phyloP scores from a whole-genome alignment of 2,888 invertebrate genomes.

The Ceraclea dissimilis region DNA sequence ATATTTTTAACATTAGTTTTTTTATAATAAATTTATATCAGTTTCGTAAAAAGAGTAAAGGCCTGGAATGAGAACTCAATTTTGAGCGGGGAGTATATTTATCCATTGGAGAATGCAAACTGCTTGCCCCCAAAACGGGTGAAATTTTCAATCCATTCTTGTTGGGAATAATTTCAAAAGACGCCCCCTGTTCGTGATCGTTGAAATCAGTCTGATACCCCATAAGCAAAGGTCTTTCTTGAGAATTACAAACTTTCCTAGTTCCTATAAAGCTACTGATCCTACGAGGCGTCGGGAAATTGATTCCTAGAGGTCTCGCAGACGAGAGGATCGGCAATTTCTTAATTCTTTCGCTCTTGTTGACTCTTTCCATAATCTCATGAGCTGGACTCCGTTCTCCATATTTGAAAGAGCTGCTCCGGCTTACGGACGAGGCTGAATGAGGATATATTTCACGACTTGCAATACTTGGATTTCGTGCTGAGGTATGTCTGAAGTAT shows the following conservation, averaged over 20 bases:
- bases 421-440: neutral
- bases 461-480: slow-evolving; percentile 7
- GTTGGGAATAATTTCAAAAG: slow-evolving; percentile 45
- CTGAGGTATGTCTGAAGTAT: slow-evolving; percentile 18
- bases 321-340: slow-evolving; percentile 49
- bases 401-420: slow-evolving; percentile 22
- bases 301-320: slow-evolving; percentile 39
- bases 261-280: slow-evolving; percentile 36
- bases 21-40: slow-evolving; percentile 22
- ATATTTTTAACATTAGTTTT: neutral
- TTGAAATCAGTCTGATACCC: slow-evolving; percentile 25
- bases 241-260: slow-evolving; percentile 36
- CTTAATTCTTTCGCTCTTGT: slow-evolving; percentile 27
- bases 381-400: slow-evolving; percentile 18
- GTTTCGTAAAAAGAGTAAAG: slow-evolving; percentile 41
- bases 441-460: neutral
- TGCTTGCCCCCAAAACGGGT: slow-evolving; percentile 39
- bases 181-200: slow-evolving; percentile 33
- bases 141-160: slow-evolving; percentile 50
- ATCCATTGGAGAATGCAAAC: slow-evolving; percentile 33
- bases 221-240: slow-evolving; percentile 38
- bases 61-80: slow-evolving; percentile 39
- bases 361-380: slow-evolving; percentile 16
- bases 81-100: slow-evolving; percentile 31
- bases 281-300: slow-evolving; percentile 37